Evolutionary conservation across 1,140 invertebrate species (phyloP).

Genomic region (Drosophila nikananu): DNA sequence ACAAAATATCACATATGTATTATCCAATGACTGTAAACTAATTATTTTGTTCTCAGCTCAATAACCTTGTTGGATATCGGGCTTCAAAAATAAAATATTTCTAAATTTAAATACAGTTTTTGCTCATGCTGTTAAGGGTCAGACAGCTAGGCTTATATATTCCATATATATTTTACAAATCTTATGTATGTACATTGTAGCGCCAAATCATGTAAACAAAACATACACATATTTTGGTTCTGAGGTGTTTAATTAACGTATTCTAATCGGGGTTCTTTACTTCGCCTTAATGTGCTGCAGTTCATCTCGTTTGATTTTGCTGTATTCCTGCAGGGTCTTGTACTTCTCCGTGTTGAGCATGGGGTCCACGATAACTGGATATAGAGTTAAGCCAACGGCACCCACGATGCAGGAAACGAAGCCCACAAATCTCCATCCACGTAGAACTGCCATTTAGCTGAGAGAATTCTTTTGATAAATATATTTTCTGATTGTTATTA

Average conservation of each 20-base stretch:
- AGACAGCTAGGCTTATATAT: background rate
- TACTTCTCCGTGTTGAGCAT: slow-evolving; percentile 89
- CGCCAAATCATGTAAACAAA: background rate
- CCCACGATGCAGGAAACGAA: slow-evolving; percentile 88
- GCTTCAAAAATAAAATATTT: background rate
- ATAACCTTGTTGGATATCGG: background rate
- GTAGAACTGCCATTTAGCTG: slow-evolving; percentile 83
- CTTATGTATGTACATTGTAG: slow-evolving; percentile 21
- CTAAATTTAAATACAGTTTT: background rate
- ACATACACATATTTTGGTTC: slow-evolving; percentile 16
- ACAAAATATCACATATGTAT: too few relatives aligned
- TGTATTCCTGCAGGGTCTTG: slow-evolving; percentile 85
- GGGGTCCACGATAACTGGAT: slow-evolving; percentile 89
- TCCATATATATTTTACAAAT: slow-evolving; percentile 15
- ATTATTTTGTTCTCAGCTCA: background rate
- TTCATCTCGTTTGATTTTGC: slow-evolving; percentile 51
- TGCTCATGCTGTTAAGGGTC: slow-evolving; percentile 6
- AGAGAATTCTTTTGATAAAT: slow-evolving; percentile 6
- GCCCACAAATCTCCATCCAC: slow-evolving; percentile 87
- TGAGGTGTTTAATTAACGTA: slow-evolving; percentile 1
- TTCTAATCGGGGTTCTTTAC: slow-evolving; percentile 1
- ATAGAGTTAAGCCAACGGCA: slow-evolving; percentile 86
- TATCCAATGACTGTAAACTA: too few relatives aligned
- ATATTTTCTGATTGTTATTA: slow-evolving; percentile 30
- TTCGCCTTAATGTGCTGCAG: slow-evolving; percentile 38